Percentiles rank a stretch among this genome's conserved stretches.
Conservation (phyloP, 2,888 invertebrate genomes). For the Phengaris arion region DNA sequence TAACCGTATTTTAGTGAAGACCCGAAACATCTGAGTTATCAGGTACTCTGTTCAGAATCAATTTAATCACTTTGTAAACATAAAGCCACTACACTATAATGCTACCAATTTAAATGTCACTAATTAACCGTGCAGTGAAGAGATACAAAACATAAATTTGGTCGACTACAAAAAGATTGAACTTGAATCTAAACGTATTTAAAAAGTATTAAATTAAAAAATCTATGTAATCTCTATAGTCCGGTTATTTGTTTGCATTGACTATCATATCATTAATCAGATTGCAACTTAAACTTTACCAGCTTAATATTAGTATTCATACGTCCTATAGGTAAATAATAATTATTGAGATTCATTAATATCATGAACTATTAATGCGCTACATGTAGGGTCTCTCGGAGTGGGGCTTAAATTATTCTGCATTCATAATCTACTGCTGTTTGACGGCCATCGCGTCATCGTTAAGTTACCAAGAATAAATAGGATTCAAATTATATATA, state of each 20-base stretch:
- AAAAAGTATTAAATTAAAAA: neutral
- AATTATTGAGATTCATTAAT: conserved; percentile 17
- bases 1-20: neutral
- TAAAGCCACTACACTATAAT: neutral
- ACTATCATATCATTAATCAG: neutral
- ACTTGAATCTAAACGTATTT: too few species aligned
- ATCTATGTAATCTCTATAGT: neutral
- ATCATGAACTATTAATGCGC: conserved; percentile 9
- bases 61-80: neutral
- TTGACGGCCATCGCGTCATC: neutral
- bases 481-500: neutral
- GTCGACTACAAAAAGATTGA: too few species aligned
- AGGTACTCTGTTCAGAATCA: neutral
- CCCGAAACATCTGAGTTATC: neutral
- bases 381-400: neutral
- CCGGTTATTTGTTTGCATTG: neutral
- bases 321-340: neutral
- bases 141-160: too few species aligned
- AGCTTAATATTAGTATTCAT: neutral
- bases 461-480: neutral
- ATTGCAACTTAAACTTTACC: neutral
- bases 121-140: too few species aligned
- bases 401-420: conserved; percentile 7
- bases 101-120: neutral
- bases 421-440: conserved; percentile 1